Conservation (phyloP, 2,888 invertebrate genomes). For the Amaurobius ferox region DNA sequence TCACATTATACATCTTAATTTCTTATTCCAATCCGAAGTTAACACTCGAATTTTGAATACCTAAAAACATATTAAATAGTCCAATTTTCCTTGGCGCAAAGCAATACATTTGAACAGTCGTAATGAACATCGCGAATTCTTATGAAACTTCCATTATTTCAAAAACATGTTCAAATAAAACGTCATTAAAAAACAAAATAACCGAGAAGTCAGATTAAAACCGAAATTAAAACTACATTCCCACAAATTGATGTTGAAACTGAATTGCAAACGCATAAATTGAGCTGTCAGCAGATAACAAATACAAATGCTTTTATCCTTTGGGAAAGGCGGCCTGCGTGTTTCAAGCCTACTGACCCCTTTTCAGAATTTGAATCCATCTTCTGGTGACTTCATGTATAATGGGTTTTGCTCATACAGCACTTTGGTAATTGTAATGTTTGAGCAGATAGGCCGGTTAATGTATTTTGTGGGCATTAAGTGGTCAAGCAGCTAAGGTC, state of each 20-base stretch:
- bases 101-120: no score
- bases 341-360: constrained; percentile 7
- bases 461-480: not conserved
- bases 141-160: not conserved
- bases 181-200: not conserved
- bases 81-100: no score
- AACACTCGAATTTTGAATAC: no score
- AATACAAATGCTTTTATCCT: constrained; percentile 1
- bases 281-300: constrained; percentile 12
- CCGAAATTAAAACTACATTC: not conserved
- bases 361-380: not conserved
- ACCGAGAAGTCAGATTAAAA: not conserved
- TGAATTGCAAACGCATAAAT: not conserved
- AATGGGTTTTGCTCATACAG: not conserved
- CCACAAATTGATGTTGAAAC: not conserved
- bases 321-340: not conserved
- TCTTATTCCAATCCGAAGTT: no score
- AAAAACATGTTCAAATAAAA: not conserved
- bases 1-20: no score
- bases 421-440: not conserved
- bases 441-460: not conserved
- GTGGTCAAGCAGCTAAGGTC: no score
- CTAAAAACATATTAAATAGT: no score
- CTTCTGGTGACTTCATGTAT: not conserved
- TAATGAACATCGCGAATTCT: not conserved